These are phyloP conservation scores for Tachysurus fulvidraco DNA, from an alignment of 2,113 vertebrate species.

Conservation along the genomic window DNA sequence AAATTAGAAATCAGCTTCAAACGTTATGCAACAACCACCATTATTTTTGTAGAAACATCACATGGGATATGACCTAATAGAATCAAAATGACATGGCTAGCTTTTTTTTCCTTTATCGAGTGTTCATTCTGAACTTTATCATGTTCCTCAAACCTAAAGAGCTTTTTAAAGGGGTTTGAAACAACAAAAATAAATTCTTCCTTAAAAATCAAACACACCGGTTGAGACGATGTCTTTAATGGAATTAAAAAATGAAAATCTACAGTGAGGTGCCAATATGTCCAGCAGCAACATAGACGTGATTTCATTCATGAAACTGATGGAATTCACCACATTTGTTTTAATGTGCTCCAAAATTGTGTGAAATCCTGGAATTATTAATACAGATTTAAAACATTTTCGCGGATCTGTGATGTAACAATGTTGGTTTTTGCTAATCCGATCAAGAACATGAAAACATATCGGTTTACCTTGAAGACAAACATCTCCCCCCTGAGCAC, in stretches of 20 bases:
- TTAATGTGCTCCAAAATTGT: background rate
- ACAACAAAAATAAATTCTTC: background rate
- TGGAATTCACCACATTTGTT: background rate
- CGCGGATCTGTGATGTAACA: background rate
- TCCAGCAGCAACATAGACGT: background rate
- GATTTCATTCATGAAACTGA: background rate
- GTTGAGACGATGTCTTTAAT: background rate
- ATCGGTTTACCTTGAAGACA: slow-evolving; percentile 72
- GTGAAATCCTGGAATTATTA: background rate
- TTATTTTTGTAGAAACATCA: background rate
- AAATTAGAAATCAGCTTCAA: background rate
- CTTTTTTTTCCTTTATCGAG: background rate
- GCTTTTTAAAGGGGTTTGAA: background rate
- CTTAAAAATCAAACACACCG: background rate
- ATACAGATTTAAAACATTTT: background rate
- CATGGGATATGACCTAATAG: background rate
- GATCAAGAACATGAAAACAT: background rate
- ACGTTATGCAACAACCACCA: slow-evolving; percentile 7
- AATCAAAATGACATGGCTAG: background rate
- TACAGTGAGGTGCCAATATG: background rate
- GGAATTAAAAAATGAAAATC: background rate
- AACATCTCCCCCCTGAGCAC: slow-evolving; percentile 77
- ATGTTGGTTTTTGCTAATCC: background rate
- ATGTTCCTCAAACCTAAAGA: background rate
- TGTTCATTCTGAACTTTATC: background rate